Evolutionary conservation across 1,140 invertebrate genomes (phyloP).

Genomic region (Mesaphorura yosii): DNA sequence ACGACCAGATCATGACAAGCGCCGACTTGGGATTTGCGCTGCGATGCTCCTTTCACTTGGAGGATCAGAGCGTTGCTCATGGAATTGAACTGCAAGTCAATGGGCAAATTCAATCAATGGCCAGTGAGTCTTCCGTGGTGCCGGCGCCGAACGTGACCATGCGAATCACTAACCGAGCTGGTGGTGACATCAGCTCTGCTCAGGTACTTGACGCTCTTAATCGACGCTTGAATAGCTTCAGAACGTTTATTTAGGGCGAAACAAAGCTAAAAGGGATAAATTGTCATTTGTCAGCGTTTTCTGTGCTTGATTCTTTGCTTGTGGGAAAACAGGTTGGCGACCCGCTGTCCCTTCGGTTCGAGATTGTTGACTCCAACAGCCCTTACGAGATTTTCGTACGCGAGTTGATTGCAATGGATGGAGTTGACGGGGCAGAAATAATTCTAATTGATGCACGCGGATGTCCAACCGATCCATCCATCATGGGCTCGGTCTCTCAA

Average conservation of each 20-base stretch:
- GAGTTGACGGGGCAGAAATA: constrained; percentile 42
- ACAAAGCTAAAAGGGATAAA: no score
- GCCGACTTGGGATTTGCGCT: constrained; percentile 43
- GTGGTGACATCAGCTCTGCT: constrained; percentile 40
- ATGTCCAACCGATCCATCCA: constrained; percentile 43
- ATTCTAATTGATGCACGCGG: constrained; percentile 42
- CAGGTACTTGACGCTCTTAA: constrained; percentile 31
- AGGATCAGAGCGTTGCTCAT: constrained; percentile 42
- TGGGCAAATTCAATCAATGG: constrained; percentile 33
- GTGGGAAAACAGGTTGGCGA: constrained; percentile 43
- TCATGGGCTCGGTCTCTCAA: constrained; percentile 40
- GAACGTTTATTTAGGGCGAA: constrained; percentile 44
- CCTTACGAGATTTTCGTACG: constrained; percentile 48
- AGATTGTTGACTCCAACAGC: constrained; percentile 40
- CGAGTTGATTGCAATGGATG: constrained; percentile 45
- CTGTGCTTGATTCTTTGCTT: no score
- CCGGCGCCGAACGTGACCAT: constrained; percentile 44
- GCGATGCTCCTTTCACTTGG: constrained; percentile 43
- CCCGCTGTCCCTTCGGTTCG: constrained; percentile 42
- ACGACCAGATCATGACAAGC: constrained; percentile 46
- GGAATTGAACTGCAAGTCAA: constrained; percentile 37
- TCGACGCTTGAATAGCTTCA: no score
- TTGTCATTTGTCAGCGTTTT: no score
- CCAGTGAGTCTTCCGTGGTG: constrained; percentile 41
- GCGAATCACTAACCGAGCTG: constrained; percentile 41